These are phyloP conservation scores for Heliangelus exortis DNA, from an alignment of 2,797 vertebrate species.

Conservation along the genomic window DNA sequence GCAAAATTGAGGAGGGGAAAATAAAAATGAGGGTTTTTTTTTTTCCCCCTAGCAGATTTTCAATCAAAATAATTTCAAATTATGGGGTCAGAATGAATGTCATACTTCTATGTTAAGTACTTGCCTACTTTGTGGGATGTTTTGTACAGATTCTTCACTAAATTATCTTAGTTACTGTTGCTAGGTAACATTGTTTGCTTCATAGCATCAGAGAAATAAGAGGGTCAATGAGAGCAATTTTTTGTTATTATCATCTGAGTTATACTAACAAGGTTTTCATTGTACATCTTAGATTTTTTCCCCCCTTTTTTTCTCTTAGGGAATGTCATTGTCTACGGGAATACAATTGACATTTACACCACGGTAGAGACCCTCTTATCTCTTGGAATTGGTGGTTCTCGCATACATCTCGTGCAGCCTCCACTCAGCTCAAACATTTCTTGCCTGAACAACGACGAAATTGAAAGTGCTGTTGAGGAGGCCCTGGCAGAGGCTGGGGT, in stretches of 20 bases:
- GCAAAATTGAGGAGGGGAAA: conserved; percentile 33
- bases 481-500: conserved; percentile 74
- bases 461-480: conserved; percentile 73
- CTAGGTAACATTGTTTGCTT: conserved; percentile 81
- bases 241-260: conserved; percentile 71
- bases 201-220: conserved; percentile 78
- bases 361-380: conserved; percentile 82
- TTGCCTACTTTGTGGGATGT: conserved; percentile 81
- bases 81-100: conserved; percentile 69
- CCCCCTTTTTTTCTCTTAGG: conserved; percentile 70
- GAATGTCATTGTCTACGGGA: conserved; percentile 88
- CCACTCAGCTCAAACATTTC: conserved; percentile 29
- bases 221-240: conserved; percentile 77
- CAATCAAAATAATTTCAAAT: conserved; percentile 71
- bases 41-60: conserved; percentile 45
- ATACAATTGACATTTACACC: conserved; percentile 86
- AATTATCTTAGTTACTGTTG: conserved; percentile 82
- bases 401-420: conserved; percentile 84
- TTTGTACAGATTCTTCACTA: conserved; percentile 78
- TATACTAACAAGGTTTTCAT: conserved; percentile 73
- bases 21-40: not conserved
- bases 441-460: conserved; percentile 73
- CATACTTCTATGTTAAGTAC: conserved; percentile 75
- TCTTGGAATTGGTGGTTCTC: conserved; percentile 80
- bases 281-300: conserved; percentile 46